Conservation (phyloP, 1,140 invertebrate species). For the Pseudomyrmex dendroicus region DNA sequence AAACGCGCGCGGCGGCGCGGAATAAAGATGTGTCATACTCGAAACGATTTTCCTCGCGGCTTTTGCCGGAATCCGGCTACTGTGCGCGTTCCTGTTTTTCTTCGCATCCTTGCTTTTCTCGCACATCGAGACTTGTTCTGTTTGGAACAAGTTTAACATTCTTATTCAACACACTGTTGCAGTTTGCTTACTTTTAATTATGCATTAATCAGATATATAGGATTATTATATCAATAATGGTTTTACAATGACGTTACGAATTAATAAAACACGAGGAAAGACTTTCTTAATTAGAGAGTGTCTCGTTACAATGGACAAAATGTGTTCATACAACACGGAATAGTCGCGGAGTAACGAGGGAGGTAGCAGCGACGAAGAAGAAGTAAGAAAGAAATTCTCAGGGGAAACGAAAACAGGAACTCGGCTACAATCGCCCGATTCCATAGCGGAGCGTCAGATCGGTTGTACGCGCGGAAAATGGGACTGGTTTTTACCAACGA, state of each 20-base stretch:
- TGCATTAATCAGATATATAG: not conserved
- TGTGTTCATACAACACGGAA: not conserved
- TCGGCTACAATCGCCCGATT: conserved; percentile 55
- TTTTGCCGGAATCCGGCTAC: conserved; percentile 17
- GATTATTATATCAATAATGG: too few relatives aligned
- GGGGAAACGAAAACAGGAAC: conserved; percentile 44
- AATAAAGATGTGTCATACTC: conserved; percentile 65
- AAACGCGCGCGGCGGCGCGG: conserved; percentile 38
- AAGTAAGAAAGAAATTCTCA: conserved; percentile 68
- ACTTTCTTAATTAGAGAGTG: too few relatives aligned
- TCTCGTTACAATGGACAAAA: too few relatives aligned
- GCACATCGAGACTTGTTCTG: not conserved
- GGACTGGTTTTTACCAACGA: conserved; percentile 75
- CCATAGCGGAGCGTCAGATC: conserved; percentile 78
- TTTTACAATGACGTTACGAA: too few relatives aligned
- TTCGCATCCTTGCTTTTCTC: conserved; percentile 1
- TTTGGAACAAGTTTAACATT: not conserved
- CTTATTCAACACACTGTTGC: not conserved
- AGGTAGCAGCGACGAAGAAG: conserved; percentile 48
- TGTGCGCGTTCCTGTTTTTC: not conserved
- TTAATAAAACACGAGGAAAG: too few relatives aligned
- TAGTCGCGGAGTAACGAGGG: not conserved
- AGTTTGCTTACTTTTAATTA: not conserved
- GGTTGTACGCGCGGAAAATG: conserved; percentile 78
- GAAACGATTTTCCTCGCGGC: not conserved